These are phyloP conservation scores for Hydrochoerus hydrochaeris DNA, from an alignment of 2,113 vertebrate species.

Conservation along the genomic window DNA sequence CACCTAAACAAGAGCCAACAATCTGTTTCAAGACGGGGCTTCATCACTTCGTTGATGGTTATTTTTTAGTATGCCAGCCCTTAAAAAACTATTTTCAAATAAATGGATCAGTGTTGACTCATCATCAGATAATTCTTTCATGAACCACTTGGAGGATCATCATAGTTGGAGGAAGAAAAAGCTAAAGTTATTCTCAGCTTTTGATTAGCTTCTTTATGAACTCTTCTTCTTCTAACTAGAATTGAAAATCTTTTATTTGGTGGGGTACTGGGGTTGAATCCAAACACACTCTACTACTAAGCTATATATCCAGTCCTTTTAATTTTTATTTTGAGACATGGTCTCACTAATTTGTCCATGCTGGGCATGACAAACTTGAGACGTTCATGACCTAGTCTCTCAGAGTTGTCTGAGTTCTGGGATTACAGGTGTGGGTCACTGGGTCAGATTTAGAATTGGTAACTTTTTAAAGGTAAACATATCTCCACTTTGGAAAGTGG, in stretches of 20 bases:
- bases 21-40: background rate
- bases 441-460: background rate
- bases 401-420: background rate
- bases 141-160: background rate
- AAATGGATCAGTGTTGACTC: background rate
- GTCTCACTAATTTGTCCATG: background rate
- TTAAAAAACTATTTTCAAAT: background rate
- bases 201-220: background rate
- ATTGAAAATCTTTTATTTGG: background rate
- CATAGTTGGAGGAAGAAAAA: background rate
- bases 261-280: background rate
- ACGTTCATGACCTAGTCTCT: background rate
- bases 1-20: background rate
- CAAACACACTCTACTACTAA: background rate
- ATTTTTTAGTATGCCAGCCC: background rate
- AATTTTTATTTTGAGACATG: background rate
- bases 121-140: background rate
- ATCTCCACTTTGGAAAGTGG: background rate
- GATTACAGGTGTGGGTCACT: background rate
- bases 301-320: background rate
- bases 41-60: background rate
- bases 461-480: background rate
- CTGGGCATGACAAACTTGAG: background rate
- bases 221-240: background rate
- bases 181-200: background rate